A percentile compares a stretch with the other conserved stretches of the same genome.
These are phyloP conservation scores for Aurelia sp. DNA, from an alignment of 30 jellyfish, hydroid and myxozoan species.

Conservation along the genomic window DNA sequence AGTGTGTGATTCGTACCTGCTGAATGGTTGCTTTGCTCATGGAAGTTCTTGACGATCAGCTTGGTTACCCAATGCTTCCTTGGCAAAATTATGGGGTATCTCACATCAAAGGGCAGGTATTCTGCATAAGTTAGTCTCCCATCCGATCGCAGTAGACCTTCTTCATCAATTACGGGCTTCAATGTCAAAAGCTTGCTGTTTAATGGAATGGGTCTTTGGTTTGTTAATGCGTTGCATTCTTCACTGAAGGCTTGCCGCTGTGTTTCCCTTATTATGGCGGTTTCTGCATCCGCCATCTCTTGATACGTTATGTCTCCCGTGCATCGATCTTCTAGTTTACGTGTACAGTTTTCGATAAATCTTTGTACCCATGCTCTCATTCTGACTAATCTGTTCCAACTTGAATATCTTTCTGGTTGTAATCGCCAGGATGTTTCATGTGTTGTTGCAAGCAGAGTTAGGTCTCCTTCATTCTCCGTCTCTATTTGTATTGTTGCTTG, in stretches of 20 bases:
- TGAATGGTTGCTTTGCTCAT: background rate
- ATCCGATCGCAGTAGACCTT: background rate
- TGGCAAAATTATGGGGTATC: constrained; percentile 56
- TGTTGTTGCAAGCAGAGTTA: background rate
- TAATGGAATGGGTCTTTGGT: too few species aligned
- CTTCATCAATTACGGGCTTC: too few species aligned
- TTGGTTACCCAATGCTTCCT: constrained; percentile 41
- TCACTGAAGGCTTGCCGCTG: too few species aligned
- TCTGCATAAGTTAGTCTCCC: constrained; percentile 48
- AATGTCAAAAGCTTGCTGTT: too few species aligned
- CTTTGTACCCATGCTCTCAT: constrained; percentile 19
- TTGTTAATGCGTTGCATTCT: too few species aligned
- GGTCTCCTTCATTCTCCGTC: background rate
- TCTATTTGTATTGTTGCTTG: too few species aligned
- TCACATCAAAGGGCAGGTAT: constrained; percentile 45
- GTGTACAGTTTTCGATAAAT: background rate
- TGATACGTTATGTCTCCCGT: too few species aligned
- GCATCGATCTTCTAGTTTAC: background rate
- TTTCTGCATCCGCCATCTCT: too few species aligned
- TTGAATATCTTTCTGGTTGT: background rate
- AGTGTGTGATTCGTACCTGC: background rate
- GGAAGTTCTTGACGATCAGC: constrained; percentile 13
- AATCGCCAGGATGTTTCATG: background rate
- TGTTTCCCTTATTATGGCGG: too few species aligned
- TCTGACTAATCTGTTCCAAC: constrained; percentile 11